phyloP scores from a whole-genome alignment of 2,113 vertebrate species.

The Siniperca knerii region DNA sequence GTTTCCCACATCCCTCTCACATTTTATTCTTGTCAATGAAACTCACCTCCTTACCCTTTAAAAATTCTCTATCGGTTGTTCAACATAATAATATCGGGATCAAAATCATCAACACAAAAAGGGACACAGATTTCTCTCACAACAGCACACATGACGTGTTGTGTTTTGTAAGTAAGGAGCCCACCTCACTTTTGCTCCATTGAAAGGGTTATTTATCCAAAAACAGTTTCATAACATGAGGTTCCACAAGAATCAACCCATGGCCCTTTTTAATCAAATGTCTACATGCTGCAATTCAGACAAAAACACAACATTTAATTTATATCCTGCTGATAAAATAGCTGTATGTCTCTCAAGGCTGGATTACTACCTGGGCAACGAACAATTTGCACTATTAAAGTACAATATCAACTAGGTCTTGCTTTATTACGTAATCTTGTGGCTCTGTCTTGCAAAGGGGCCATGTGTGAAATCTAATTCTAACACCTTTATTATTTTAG shows the following conservation, averaged over 20 bases:
- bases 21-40: neutral
- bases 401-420: neutral
- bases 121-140: neutral
- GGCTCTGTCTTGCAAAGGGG: neutral
- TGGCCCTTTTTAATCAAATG: neutral
- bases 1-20: neutral
- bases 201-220: neutral
- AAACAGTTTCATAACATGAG: neutral
- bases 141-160: neutral
- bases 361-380: neutral
- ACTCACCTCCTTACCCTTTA: neutral
- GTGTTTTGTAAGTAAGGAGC: neutral
- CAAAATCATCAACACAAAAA: neutral
- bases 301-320: neutral
- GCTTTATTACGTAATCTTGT: neutral
- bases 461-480: slow-evolving; percentile 6
- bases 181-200: neutral
- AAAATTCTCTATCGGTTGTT: neutral
- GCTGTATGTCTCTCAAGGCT: neutral
- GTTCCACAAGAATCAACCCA: neutral
- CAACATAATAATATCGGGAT: neutral
- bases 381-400: neutral
- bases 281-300: neutral
- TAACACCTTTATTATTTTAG: neutral
- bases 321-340: neutral